Base-by-base conservation (phyloP, 2,113 vertebrate species). In the Nesogale talazaci region DNA sequence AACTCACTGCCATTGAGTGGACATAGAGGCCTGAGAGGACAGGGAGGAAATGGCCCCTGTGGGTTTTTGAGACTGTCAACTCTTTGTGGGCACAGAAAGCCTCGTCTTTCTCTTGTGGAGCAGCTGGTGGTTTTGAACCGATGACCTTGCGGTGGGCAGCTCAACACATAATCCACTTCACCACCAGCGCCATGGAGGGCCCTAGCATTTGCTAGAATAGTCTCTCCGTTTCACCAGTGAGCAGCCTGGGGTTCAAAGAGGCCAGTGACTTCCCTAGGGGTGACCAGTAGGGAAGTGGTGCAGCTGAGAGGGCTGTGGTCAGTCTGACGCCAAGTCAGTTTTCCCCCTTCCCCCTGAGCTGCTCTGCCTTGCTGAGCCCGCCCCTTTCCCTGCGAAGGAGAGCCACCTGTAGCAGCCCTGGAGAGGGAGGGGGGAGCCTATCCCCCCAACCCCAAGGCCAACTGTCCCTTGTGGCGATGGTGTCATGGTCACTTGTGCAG, bases 301-400 rank as follows among this genome's bases (percentile, higher is more conserved):
- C 23, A 6, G 42, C 75, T 23, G 83, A 36, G 59, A 12, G 56
- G 67, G 52, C 75, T 3, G 38, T 42, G 34, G 61, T 42, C 81
- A 0, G 16, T n/a, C n/a, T 65, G 29, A 72, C 42, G 42, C 56
- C 61, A 42, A 36, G 31, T 31, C 67, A 52, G n/a, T 72, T 52
- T 34, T 17, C 7, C 27, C 34, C 34, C 4, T 72, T 11, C 42
- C 27, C 19, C 8, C 12, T 1, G 2, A 0, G 4, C 19, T 29
- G 16, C 29, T 22, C 19, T 70, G n/a, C 19, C n/a, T 14, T 6
- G 7, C 25, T 14, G 31, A 4, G 1, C 27, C 78, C 2, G 1
- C 34, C 7, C 0, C 1, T 27, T 36, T 75, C 57, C 0, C 40
- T 59, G 23, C 36, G 19, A 22, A 84, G 29, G 42, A 70, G 70